A percentile compares a stretch with the other conserved stretches of the same genome.
Conservation (phyloP, 1,140 invertebrate species). For the Coenobita brevimanus region DNA sequence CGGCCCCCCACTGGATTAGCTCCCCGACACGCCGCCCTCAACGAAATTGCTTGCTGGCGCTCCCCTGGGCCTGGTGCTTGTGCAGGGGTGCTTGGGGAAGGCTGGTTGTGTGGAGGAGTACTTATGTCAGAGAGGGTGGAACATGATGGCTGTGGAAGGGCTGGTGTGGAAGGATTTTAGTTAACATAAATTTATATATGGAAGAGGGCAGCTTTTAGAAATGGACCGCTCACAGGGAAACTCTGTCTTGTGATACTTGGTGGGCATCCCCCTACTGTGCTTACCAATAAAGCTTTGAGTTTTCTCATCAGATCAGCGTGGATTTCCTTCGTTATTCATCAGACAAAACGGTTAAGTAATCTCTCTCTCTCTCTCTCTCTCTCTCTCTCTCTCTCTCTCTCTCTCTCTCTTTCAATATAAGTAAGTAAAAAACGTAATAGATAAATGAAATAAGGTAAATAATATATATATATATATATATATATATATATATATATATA, state of each 20-base stretch:
- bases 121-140: neutral
- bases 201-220: too few relatives aligned
- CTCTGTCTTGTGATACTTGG: too few relatives aligned
- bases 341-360: neutral
- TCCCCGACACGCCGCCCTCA: neutral
- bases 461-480: neutral
- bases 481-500: too few relatives aligned
- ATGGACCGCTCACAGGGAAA: too few relatives aligned
- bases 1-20: constrained; percentile 16
- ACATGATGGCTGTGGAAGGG: neutral
- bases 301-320: neutral
- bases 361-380: neutral
- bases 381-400: too few relatives aligned
- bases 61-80: neutral
- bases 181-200: too few relatives aligned
- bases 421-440: neutral
- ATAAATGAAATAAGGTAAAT: neutral
- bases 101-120: too few relatives aligned
- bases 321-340: too few relatives aligned
- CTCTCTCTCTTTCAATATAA: neutral
- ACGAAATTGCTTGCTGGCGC: constrained; percentile 21
- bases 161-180: too few relatives aligned
- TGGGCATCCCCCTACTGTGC: too few relatives aligned
- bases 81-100: neutral
- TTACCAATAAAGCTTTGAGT: too few relatives aligned